Evolutionary conservation across 2,888 invertebrate species (phyloP), one percentile per base, ranked within the genome.

Genomic region (Amphipoea lucens): DNA sequence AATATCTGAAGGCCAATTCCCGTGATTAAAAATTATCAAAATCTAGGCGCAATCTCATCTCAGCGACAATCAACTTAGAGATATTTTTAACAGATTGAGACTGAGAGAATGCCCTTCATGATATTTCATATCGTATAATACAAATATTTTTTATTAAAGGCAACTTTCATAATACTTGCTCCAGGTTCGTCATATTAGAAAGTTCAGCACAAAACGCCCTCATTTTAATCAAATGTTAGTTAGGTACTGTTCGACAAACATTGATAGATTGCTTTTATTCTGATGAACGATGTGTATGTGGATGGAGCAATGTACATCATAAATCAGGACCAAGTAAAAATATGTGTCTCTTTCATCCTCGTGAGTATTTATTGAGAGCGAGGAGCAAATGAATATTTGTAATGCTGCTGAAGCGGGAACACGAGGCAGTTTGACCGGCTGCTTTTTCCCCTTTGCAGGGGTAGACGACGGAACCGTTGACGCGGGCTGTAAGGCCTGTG

Each of bases 141-240:
- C 57, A 57, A 9, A 6, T 51, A 11, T 4, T 60, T 29, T 40
- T 68, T 82, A 66, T 69, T 17, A 12, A 68, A 17, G 68, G 63
- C 82, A 48, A 48, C 48, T 75, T 62, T 42, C 40, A 6, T n/a
- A 54, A 72, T 5, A 2, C 14, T 12, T 23, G 23, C 11, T 77
- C 45, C 79, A 74, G 54, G 45, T 70, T 42, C 12, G 6, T 20
- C 14, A 1, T 11, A 57, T 3, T 12, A 51, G 36, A 29, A 54
- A 40, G 5, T 80, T 45, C 0, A 69, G 69, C 60, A 65, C 0
- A 36, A 68, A 51, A 66, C 45, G 20, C 63, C 72, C 12, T 12
- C 45, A 29, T 51, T 42, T 75, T n/a, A 51, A 63, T 57, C 71
- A 83, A 71, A 71, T 45, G 23, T 82, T 68, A 79, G 71, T 63